Conservation (phyloP, 2,797 vertebrate genomes). For the Siniperca obscura region DNA sequence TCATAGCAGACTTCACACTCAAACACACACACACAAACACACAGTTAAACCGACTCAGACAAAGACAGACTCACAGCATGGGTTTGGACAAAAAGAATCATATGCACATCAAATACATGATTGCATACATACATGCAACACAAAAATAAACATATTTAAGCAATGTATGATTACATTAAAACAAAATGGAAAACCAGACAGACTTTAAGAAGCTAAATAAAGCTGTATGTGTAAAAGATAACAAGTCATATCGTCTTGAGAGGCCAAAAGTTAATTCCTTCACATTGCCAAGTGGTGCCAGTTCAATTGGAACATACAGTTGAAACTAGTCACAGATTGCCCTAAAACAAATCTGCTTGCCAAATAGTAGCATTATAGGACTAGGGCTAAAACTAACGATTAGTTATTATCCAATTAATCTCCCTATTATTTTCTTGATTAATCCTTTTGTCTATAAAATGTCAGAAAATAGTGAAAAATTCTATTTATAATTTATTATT, state of each 20-base stretch:
- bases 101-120: slow-evolving; percentile 19
- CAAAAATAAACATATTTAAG: not conserved
- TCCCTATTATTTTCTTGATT: not conserved
- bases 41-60: slow-evolving; percentile 29
- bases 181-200: not conserved
- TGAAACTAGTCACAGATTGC: not conserved
- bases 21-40: slow-evolving; percentile 14
- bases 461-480: not conserved
- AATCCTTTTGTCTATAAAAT: not conserved
- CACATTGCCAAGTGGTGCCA: not conserved
- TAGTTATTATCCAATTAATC: not conserved
- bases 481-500: not conserved
- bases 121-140: not conserved
- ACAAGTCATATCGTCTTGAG: not conserved
- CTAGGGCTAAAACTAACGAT: not conserved
- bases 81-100: slow-evolving; percentile 30
- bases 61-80: slow-evolving; percentile 24
- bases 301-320: not conserved
- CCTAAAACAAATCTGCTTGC: not conserved
- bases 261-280: not conserved
- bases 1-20: slow-evolving; percentile 66
- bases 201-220: not conserved
- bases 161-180: slow-evolving; percentile 4
- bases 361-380: not conserved
- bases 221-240: not conserved